These are phyloP conservation scores for Trachemys scripta DNA, from an alignment of 2,113 vertebrate species.

Conservation along the genomic window DNA sequence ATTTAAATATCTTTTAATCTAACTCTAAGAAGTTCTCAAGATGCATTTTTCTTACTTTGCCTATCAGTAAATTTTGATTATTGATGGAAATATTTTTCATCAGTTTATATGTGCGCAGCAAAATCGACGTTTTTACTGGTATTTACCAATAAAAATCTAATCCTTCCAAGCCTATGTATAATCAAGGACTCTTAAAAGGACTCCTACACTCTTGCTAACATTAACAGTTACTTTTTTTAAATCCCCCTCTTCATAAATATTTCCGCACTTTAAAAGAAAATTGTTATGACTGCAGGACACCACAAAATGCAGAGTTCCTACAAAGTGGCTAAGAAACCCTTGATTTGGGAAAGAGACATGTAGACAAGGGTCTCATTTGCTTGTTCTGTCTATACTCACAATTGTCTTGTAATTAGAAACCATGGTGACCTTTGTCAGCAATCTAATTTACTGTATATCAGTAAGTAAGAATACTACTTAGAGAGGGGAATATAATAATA, in stretches of 20 bases:
- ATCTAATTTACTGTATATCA: neutral
- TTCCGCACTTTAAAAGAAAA: neutral
- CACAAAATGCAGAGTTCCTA: conserved; percentile 1
- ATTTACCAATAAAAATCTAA: neutral
- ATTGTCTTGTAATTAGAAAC: neutral
- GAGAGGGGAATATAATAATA: neutral
- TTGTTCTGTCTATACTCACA: neutral
- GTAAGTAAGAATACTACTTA: neutral
- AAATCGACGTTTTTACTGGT: neutral
- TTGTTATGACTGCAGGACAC: neutral
- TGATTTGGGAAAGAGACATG: neutral
- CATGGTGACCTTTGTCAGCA: neutral
- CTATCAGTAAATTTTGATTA: neutral
- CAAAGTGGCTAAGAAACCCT: neutral
- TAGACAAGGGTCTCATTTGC: neutral
- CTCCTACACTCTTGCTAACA: neutral
- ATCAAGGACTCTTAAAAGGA: neutral
- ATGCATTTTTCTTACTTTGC: neutral
- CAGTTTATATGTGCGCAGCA: neutral
- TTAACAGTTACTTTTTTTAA: neutral
- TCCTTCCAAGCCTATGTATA: neutral
- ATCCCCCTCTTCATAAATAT: neutral
- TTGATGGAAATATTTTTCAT: neutral
- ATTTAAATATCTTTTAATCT: no score
- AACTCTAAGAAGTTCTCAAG: no score